Conservation (phyloP, 2,113 vertebrate species). For the Strigops habroptila region DNA sequence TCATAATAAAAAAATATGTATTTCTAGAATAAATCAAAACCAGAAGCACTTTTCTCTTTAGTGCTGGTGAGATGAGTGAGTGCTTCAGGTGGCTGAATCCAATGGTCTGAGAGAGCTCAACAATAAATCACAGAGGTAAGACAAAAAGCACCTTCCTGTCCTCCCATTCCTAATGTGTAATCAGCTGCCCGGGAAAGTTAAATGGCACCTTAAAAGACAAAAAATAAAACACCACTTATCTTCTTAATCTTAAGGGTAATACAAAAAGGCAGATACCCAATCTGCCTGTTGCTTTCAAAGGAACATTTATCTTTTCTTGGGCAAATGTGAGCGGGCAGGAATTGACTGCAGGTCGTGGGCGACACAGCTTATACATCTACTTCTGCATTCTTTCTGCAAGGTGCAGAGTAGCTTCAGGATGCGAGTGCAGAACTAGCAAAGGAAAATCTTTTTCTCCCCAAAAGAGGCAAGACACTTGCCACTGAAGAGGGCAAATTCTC, state of each 20-base stretch:
- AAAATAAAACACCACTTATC: neutral
- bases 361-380: neutral
- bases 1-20: constrained; percentile 23
- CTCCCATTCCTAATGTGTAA: neutral
- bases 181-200: constrained; percentile 14
- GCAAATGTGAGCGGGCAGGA: neutral
- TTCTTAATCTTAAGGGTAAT: neutral
- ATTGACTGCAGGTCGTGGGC: neutral
- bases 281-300: neutral
- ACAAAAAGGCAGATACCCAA: neutral
- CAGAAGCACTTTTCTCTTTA: constrained; percentile 42
- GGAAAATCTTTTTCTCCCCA: neutral
- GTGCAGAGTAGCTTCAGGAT: neutral
- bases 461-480: neutral
- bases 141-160: neutral
- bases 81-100: constrained; percentile 24
- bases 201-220: constrained; percentile 2
- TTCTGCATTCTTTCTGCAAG: neutral
- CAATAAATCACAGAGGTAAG: constrained; percentile 24
- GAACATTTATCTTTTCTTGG: neutral
- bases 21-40: constrained; percentile 55
- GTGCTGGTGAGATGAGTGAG: constrained; percentile 6
- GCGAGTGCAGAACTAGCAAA: neutral
- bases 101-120: neutral
- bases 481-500: neutral